phyloP scores from a whole-genome alignment of 2,888 invertebrate species.

The Gryllus longicercus region DNA sequence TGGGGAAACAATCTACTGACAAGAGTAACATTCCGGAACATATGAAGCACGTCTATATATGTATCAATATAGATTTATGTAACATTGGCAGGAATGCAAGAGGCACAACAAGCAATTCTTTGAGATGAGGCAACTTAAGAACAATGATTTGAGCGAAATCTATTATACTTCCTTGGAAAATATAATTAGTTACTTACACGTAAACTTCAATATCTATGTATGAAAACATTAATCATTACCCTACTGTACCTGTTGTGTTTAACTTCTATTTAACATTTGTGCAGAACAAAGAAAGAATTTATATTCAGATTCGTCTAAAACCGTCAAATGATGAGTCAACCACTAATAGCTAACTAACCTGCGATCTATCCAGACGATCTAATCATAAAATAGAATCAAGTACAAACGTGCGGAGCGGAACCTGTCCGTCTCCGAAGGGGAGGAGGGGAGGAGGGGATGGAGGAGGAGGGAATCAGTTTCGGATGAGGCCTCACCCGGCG shows the following conservation, averaged over 20 bases:
- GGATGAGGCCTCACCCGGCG: no score
- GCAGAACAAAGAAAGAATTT: background rate
- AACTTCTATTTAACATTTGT: background rate
- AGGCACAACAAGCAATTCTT: conserved; percentile 17
- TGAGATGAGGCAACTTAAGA: background rate
- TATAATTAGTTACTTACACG: background rate
- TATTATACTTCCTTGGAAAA: background rate
- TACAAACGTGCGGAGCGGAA: background rate
- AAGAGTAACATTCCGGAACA: background rate
- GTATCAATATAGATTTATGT: conserved; percentile 11
- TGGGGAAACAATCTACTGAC: background rate
- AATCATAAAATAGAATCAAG: background rate
- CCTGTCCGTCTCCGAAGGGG: background rate
- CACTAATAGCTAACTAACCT: background rate
- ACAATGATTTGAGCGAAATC: background rate
- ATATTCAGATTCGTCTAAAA: background rate
- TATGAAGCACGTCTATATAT: conserved; percentile 11
- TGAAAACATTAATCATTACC: background rate
- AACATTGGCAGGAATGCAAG: background rate
- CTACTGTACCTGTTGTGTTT: background rate
- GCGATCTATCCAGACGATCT: background rate
- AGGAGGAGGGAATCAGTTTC: no score
- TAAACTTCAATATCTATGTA: background rate
- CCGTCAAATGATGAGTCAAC: conserved; percentile 3
- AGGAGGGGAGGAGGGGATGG: background rate